Percentiles rank a stretch among this genome's conserved stretches.
These are phyloP conservation scores for Drosophila micromelanica DNA, from an alignment of 1,140 invertebrate genomes.

Conservation along the genomic window DNA sequence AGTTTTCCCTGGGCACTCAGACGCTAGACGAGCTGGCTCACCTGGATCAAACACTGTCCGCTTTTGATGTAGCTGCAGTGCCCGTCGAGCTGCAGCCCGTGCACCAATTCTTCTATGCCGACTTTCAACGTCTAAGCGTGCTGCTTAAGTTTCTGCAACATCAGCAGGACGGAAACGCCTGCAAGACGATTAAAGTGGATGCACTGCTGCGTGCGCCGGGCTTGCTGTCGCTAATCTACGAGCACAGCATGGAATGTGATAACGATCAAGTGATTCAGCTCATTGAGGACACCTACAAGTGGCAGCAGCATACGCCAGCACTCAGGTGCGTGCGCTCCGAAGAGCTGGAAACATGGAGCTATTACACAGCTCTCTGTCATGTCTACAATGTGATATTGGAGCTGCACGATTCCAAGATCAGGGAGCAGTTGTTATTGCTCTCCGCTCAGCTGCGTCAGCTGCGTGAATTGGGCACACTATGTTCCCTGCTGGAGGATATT, in stretches of 20 bases:
- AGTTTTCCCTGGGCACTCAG: constrained; percentile 59
- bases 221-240: constrained; percentile 59
- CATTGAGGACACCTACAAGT: constrained; percentile 58
- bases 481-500: constrained; percentile 69
- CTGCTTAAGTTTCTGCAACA: constrained; percentile 60
- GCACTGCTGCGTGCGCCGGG: constrained; percentile 54
- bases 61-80: constrained; percentile 46
- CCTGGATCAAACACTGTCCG: constrained; percentile 41
- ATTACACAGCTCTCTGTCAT: constrained; percentile 56
- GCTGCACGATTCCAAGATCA: constrained; percentile 40
- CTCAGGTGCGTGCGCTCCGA: constrained; percentile 48
- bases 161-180: constrained; percentile 31
- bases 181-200: constrained; percentile 61
- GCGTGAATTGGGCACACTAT: constrained; percentile 60
- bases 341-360: constrained; percentile 63
- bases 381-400: constrained; percentile 67
- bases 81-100: constrained; percentile 56
- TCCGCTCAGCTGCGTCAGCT: constrained; percentile 67
- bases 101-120: constrained; percentile 71
- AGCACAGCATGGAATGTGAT: constrained; percentile 58
- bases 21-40: constrained; percentile 63
- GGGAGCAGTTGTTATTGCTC: constrained; percentile 51
- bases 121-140: constrained; percentile 68
- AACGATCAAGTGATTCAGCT: constrained; percentile 48
- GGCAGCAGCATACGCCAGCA: constrained; percentile 63